Base-by-base conservation (phyloP, 2,888 invertebrate species). In the Calameuta pallipes region DNA sequence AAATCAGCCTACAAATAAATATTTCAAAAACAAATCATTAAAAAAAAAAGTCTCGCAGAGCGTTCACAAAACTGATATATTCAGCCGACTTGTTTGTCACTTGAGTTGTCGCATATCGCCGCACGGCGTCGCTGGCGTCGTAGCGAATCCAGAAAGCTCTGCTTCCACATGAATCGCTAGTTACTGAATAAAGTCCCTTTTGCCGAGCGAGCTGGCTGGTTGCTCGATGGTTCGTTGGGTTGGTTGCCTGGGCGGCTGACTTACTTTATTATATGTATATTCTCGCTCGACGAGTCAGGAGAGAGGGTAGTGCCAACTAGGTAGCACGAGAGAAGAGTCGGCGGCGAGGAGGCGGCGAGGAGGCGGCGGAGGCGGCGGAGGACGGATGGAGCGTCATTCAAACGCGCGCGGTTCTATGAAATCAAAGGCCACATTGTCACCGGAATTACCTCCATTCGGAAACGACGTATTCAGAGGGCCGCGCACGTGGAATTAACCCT, bases 361-460 rank as follows among this genome's bases (percentile, higher is more conserved):
- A 80, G 82, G 75, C 35, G 69, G 74, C 36, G 69, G 79, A 80
- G 82, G 75, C 56, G 69, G 75, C 35, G 69, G 78, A 74, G 75
- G 69, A 79, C 69, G 79, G 82, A 85, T 83, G 85, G 84, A 84
- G 83, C 87, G 87, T 89, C 89, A 89, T 90, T 90, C 87, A 89
- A 89, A 86, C 88, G 86, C 86, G 41, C 41, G 87, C 86, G 88
- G 87, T 86, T 88, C 89, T 90, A 89, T 89, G 89, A 90, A 91
- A 91, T 91, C 90, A 91, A 91, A 91, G 90, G 89, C 89, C 90
- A 88, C 90, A 91, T 91, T 91, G 91, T 91, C 90, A 89, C 89
- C 87, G 87, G 87, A 90, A 91, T 91, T 91, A 89, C 90, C 90
- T 90, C 91, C 89, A 90, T 91, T 91, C 88, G 91, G 88, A 91